Conservation (phyloP, 2,888 invertebrate genomes). For the Ferdinandea cuprea region DNA sequence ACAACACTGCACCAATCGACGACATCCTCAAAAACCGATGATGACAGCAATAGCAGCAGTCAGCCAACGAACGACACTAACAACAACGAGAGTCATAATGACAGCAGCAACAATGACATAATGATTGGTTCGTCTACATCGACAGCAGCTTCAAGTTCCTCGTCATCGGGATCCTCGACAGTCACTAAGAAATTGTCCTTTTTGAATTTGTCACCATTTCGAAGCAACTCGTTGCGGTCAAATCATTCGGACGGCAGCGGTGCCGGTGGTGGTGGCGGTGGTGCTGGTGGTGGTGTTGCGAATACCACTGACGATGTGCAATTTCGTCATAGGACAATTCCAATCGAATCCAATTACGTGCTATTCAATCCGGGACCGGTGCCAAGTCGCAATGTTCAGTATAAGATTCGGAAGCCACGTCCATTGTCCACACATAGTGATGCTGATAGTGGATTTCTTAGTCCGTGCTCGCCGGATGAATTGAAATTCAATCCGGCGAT, state of each 20-base stretch:
- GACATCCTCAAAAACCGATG: slow-evolving; percentile 66
- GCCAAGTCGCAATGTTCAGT: slow-evolving; percentile 81
- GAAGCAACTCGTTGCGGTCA: slow-evolving; percentile 76
- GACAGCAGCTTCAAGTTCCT: slow-evolving; percentile 75
- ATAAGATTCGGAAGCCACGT: slow-evolving; percentile 81
- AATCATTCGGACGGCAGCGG: slow-evolving; percentile 73
- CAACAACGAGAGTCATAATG: slow-evolving; percentile 77
- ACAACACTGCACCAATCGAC: slow-evolving; percentile 68
- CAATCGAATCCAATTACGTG: slow-evolving; percentile 82
- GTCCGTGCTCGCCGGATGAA: slow-evolving; percentile 86
- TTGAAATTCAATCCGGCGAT: slow-evolving; percentile 81
- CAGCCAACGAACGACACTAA: slow-evolving; percentile 66
- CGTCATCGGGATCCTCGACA: slow-evolving; percentile 76
- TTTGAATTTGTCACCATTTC: slow-evolving; percentile 81
- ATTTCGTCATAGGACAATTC: slow-evolving; percentile 81
- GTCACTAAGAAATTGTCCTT: slow-evolving; percentile 81
- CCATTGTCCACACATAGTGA: slow-evolving; percentile 84
- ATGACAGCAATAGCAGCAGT: slow-evolving; percentile 60
- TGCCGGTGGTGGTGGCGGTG: slow-evolving; percentile 41
- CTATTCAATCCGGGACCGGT: slow-evolving; percentile 82
- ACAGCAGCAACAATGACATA: slow-evolving; percentile 79
- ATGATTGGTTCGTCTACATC: slow-evolving; percentile 77
- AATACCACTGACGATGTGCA: slow-evolving; percentile 75
- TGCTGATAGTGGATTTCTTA: slow-evolving; percentile 87
- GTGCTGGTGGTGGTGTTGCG: slow-evolving; percentile 38